Conservation (phyloP, 2,888 invertebrate species). For the Drosophila limbata region DNA sequence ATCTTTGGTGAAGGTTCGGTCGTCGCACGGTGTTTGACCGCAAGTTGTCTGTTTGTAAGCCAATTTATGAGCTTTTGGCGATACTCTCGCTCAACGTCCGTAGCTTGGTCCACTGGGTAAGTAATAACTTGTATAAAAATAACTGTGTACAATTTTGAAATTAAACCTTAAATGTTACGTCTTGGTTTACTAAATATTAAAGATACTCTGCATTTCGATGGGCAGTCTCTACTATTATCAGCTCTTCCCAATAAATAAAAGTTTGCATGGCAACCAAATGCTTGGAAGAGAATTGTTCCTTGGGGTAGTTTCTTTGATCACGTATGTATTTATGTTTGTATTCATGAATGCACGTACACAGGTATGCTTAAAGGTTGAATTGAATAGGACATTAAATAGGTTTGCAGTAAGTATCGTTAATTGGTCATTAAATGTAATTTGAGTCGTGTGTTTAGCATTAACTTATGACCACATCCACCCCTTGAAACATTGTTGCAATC, state of each 20-base stretch:
- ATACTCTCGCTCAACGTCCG: no score
- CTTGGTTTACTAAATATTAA: neutral
- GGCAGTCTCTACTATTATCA: neutral
- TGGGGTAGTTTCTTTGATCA: slow-evolving; percentile 10
- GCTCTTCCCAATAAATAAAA: neutral
- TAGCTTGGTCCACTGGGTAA: no score
- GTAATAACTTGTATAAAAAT: no score
- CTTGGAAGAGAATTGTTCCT: neutral
- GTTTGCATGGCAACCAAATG: slow-evolving; percentile 3
- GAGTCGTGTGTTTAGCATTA: slow-evolving; percentile 23
- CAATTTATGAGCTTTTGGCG: no score
- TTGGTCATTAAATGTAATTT: slow-evolving; percentile 29
- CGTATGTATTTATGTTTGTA: neutral
- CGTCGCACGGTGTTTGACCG: no score
- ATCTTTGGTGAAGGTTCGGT: no score
- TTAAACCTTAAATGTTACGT: no score
- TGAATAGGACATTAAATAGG: slow-evolving; percentile 4
- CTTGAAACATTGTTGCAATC: slow-evolving; percentile 2
- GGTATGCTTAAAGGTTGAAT: slow-evolving; percentile 3
- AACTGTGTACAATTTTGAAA: no score
- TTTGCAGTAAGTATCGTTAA: slow-evolving; percentile 6
- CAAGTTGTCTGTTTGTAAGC: no score
- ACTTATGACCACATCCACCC: slow-evolving; percentile 1
- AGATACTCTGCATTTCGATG: neutral
- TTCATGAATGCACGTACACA: neutral